Conservation (phyloP, 2,113 vertebrate genomes). For the Heteronetta atricapilla region DNA sequence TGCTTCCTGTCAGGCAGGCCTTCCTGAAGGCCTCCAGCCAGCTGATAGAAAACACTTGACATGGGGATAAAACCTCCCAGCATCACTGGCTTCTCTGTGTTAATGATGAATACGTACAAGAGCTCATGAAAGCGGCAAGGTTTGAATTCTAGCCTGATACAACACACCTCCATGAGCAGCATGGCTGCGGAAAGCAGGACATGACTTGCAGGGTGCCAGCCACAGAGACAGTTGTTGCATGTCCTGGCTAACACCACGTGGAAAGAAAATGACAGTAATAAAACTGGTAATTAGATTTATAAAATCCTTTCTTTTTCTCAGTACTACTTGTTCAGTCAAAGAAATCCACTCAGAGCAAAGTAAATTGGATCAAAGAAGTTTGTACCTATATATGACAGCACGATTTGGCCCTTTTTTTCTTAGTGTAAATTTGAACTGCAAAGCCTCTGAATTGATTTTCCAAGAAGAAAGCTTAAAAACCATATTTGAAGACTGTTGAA, state of each 20-base stretch:
- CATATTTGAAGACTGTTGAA: neutral
- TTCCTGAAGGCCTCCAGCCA: neutral
- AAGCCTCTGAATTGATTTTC: neutral
- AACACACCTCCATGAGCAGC: neutral
- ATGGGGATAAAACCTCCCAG: neutral
- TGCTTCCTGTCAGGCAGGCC: neutral
- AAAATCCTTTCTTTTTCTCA: neutral
- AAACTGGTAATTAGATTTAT: neutral
- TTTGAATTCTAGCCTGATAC: constrained; percentile 29
- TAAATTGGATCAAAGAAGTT: neutral
- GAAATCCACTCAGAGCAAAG: neutral
- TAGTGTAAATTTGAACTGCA: neutral
- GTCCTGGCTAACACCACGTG: neutral
- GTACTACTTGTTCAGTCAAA: neutral
- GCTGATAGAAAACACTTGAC: neutral
- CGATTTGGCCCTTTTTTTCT: neutral
- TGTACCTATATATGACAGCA: neutral
- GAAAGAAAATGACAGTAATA: neutral
- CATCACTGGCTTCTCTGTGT: neutral
- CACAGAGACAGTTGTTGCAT: neutral
- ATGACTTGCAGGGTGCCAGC: neutral
- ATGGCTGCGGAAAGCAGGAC: neutral
- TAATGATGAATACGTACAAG: constrained; percentile 51
- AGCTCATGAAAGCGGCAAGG: neutral
- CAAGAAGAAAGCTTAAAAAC: neutral